These are phyloP conservation scores for Apostichopus californicus DNA, from an alignment of 35 echinoderm and acorn worm genomes.

Conservation along the genomic window DNA sequence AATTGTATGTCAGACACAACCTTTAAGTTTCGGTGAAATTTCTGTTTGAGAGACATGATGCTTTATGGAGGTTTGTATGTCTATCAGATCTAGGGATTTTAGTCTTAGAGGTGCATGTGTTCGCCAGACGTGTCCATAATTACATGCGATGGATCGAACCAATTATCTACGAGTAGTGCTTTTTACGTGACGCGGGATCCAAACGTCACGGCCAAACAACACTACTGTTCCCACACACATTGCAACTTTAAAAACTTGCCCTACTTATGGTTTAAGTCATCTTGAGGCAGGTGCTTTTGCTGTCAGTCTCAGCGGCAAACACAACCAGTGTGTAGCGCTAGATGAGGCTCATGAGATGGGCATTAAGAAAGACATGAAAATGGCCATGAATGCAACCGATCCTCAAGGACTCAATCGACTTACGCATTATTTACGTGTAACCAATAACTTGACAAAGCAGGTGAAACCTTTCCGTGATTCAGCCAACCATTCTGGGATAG, in stretches of 20 bases:
- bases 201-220: no score
- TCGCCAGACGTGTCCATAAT: not conserved
- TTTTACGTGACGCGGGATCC: no score
- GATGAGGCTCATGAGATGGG: slow-evolving; percentile 45
- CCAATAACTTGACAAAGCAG: not conserved
- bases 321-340: slow-evolving; percentile 17
- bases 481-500: not conserved
- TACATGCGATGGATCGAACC: slow-evolving; percentile 27
- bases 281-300: slow-evolving; percentile 31
- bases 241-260: slow-evolving; percentile 25
- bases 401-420: slow-evolving; percentile 1
- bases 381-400: slow-evolving; percentile 25
- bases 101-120: slow-evolving; percentile 22
- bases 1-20: not conserved
- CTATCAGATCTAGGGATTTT: slow-evolving; percentile 35
- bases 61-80: not conserved
- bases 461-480: not conserved
- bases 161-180: slow-evolving; percentile 9
- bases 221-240: slow-evolving; percentile 1
- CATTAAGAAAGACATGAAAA: slow-evolving; percentile 37
- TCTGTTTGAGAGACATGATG: not conserved
- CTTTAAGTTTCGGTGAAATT: slow-evolving; percentile 28
- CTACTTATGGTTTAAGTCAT: not conserved
- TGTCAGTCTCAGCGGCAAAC: not conserved
- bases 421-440: not conserved